Evolutionary conservation across 2,888 invertebrate genomes (phyloP), one percentile per base, ranked within the genome.

Genomic region (Parnassius mnemosyne): DNA sequence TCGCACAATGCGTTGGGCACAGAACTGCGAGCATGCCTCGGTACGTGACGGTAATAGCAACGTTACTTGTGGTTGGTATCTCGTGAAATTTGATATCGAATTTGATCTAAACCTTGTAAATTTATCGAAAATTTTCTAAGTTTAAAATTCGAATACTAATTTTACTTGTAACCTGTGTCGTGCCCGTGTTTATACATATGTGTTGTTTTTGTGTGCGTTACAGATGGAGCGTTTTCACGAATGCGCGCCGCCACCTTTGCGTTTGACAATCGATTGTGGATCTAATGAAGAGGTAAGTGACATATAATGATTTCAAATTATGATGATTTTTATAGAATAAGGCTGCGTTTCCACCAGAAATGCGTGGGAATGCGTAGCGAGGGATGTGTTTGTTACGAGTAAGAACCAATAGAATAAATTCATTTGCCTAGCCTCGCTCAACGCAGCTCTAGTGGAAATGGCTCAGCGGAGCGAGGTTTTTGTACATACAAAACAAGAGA

Each of bases 231-330:
- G 64, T 64, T 67, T 71, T 20, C 67, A 68, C 47, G 71, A 65
- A 10, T 71, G 69, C 61, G 81, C 78, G 42, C 75, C 81, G n/a
- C 71, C 83, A 11, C 87, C 89, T 3, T 57, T 87, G 9, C 81
- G 82, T 16, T 67, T 88, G 34, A 86, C 85, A 0, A 86, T 89
- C 50, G 85, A 90, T 68, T 90, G 89, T 67, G 73, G 79, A 61
- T 80, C 84, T 20, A 76, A 79, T 65, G 82, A 84, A 70, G 80
- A 75, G 78, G 89, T 89, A 73, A 79, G 76, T 53, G n/a, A 42
- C 16, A 10, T 11, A 43, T 3, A 11, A 9, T 43, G 10, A 43
- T 43, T 43, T 3, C 5, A 25, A 25, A 25, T 25, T 3, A 25
- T 25, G 25, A 25, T 25, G 3, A 5, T 25, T 3, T 25, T 25